These are phyloP conservation scores for Drosophila tani DNA, from an alignment of 1,140 invertebrate species.

Conservation along the genomic window DNA sequence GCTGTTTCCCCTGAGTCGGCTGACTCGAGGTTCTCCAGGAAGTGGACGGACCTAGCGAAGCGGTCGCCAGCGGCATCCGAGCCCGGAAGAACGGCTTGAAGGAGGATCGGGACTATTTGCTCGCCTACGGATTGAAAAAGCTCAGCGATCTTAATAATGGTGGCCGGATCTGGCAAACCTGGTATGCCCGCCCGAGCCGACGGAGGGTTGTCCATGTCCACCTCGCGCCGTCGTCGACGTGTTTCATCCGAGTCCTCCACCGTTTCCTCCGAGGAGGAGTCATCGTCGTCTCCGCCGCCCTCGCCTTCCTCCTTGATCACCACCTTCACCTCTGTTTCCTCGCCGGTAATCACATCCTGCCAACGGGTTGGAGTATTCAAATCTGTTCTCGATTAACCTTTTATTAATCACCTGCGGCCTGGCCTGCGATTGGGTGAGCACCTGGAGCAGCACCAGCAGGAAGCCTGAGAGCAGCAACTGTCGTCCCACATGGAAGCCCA, in stretches of 20 bases:
- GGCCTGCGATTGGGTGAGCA: constrained; percentile 43
- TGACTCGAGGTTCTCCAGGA: constrained; percentile 51
- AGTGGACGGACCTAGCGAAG: constrained; percentile 32
- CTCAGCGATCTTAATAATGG: constrained; percentile 77
- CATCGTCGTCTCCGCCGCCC: constrained; percentile 61
- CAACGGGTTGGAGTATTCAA: background rate
- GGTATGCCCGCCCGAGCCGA: constrained; percentile 62
- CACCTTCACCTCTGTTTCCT: constrained; percentile 31
- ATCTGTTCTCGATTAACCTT: background rate
- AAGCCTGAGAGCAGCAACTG: constrained; percentile 44
- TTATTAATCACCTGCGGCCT: constrained; percentile 60
- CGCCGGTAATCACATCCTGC: constrained; percentile 41
- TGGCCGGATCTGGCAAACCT: constrained; percentile 77
- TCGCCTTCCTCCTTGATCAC: constrained; percentile 30
- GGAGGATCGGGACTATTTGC: constrained; percentile 70
- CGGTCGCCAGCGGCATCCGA: constrained; percentile 50
- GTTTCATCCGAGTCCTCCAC: constrained; percentile 72
- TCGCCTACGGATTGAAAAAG: constrained; percentile 75
- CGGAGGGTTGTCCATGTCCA: constrained; percentile 12
- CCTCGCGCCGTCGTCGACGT: constrained; percentile 56
- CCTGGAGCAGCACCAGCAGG: constrained; percentile 46
- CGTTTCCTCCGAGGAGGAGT: constrained; percentile 80
- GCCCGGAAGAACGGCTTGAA: constrained; percentile 70
- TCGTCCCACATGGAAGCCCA: constrained; percentile 58
- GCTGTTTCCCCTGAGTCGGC: constrained; percentile 17